Conservation (phyloP, 2,113 vertebrate species). For the Brachyhypopomus occidentalis region DNA sequence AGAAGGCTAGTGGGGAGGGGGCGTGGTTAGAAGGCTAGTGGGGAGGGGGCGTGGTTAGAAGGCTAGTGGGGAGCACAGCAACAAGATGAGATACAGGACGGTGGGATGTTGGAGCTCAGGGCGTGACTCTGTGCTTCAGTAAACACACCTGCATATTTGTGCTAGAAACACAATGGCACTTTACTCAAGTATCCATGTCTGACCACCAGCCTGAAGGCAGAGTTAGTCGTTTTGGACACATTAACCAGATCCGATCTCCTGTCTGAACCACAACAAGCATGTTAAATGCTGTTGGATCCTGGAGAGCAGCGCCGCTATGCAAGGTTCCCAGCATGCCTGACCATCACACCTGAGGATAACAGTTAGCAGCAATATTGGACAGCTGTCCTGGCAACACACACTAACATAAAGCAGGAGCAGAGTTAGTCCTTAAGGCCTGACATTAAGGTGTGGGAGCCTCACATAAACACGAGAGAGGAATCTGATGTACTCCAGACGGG, state of each 20-base stretch:
- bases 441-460: too few species aligned
- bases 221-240: background rate
- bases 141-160: background rate
- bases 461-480: too few species aligned
- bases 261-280: background rate
- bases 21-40: too few species aligned
- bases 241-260: background rate
- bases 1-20: too few species aligned
- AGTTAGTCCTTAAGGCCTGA: background rate
- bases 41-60: too few species aligned
- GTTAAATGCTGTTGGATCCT: background rate
- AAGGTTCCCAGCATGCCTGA: slow-evolving; percentile 45
- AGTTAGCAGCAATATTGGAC: slow-evolving; percentile 55
- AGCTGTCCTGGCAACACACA: slow-evolving; percentile 36
- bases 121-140: background rate
- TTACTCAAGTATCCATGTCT: background rate
- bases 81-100: too few species aligned
- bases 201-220: background rate
- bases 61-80: too few species aligned
- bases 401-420: slow-evolving; percentile 21
- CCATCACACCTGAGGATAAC: slow-evolving; percentile 62
- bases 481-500: too few species aligned
- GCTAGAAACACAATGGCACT: too few species aligned
- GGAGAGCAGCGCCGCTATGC: slow-evolving; percentile 1
- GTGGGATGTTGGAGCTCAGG: too few species aligned